phyloP scores from a whole-genome alignment of 2,113 vertebrate species.

The Tachuris rubrigastra region DNA sequence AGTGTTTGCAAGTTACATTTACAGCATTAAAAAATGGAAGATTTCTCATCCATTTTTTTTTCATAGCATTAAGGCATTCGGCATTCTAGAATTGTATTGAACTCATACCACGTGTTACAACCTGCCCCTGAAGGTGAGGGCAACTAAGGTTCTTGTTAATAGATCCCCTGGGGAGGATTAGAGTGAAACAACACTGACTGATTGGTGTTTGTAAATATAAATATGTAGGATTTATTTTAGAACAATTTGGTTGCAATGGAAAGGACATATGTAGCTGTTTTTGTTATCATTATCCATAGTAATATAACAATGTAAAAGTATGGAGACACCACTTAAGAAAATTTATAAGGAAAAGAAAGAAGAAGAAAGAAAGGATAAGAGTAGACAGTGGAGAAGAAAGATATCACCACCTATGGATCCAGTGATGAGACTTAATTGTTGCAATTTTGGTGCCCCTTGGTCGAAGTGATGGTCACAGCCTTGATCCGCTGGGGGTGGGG shows the following conservation, averaged over 20 bases:
- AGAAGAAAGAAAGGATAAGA: background rate
- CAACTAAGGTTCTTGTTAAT: background rate
- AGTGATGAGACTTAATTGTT: background rate
- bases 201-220: background rate
- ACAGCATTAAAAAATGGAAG: background rate
- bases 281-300: background rate
- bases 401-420: background rate
- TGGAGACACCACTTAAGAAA: background rate
- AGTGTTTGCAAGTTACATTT: background rate
- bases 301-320: background rate
- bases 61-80: background rate
- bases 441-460: background rate
- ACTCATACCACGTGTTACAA: background rate
- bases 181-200: background rate
- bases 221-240: background rate
- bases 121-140: background rate
- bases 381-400: background rate
- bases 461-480: background rate
- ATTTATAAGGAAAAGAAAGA: background rate
- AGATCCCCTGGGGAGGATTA: background rate
- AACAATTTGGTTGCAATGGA: background rate
- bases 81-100: background rate
- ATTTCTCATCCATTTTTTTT: background rate
- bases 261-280: background rate
- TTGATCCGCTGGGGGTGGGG: background rate